Evolutionary conservation across 2,888 invertebrate genomes (phyloP).

Genomic region (Baronia brevicornis): DNA sequence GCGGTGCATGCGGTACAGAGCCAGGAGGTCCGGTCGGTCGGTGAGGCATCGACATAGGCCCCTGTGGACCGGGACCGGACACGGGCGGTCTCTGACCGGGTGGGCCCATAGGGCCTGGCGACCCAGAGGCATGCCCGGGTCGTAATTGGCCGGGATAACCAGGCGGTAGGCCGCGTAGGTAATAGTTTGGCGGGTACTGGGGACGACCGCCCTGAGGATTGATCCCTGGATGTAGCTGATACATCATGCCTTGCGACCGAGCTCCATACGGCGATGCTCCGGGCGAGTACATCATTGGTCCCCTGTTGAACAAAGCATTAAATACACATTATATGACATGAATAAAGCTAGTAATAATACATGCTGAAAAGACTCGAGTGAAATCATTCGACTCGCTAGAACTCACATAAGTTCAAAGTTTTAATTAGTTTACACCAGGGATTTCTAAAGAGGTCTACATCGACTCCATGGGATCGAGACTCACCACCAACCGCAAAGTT

Average conservation of each 20-base stretch:
- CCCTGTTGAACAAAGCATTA: conserved; percentile 35
- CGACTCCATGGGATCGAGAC: no score
- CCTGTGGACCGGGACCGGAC: conserved; percentile 12
- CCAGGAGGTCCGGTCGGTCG: conserved; percentile 19
- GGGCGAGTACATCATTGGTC: conserved; percentile 58
- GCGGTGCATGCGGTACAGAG: conserved; percentile 8
- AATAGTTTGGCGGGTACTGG: conserved; percentile 52
- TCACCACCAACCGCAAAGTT: no score
- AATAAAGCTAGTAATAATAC: no score
- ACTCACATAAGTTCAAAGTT: no score
- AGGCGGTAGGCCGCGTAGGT: conserved; percentile 24
- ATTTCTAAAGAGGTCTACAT: no score
- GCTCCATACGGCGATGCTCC: conserved; percentile 41
- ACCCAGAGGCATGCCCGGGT: conserved; percentile 18
- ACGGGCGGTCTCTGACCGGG: conserved; percentile 11
- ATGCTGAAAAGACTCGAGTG: no score
- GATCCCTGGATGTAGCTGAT: conserved; percentile 22
- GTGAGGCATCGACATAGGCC: conserved; percentile 26
- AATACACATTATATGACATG: no score
- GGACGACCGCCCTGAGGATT: conserved; percentile 15
- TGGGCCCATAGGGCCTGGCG: conserved; percentile 8
- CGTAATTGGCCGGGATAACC: conserved; percentile 7
- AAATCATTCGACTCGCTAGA: no score
- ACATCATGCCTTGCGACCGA: conserved; percentile 33
- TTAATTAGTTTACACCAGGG: no score